These are phyloP conservation scores for Rhynchomys soricoides DNA, from an alignment of 2,113 vertebrate genomes.

Conservation along the genomic window DNA sequence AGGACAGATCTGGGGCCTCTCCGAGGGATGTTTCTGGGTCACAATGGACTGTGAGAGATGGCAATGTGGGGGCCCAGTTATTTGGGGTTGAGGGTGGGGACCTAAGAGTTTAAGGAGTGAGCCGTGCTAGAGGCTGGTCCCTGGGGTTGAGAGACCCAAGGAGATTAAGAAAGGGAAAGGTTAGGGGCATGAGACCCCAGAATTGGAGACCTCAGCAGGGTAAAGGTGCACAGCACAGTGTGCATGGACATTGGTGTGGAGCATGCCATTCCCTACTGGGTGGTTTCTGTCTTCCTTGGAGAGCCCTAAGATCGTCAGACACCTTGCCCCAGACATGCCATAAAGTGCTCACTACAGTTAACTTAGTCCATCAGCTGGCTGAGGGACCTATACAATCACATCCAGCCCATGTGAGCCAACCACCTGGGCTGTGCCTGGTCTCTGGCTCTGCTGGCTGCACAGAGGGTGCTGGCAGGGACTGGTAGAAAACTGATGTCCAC, in stretches of 20 bases:
- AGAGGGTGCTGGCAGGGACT: too few relatives aligned
- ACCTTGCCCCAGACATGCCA: not conserved
- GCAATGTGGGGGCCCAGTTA: not conserved
- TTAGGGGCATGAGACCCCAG: not conserved
- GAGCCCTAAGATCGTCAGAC: not conserved
- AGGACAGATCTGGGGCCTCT: not conserved
- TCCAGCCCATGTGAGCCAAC: not conserved
- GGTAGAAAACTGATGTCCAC: not conserved
- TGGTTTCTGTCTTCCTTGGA: not conserved
- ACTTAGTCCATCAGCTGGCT: too few relatives aligned
- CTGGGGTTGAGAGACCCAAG: not conserved
- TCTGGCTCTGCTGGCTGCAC: not conserved
- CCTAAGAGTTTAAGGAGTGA: not conserved
- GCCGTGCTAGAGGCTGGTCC: not conserved
- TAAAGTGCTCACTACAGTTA: not conserved
- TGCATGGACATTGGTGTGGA: not conserved
- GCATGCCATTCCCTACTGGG: fast-evolving
- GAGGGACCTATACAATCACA: not conserved
- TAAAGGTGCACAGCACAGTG: too few relatives aligned
- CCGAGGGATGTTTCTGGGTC: not conserved
- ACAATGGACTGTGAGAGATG: not conserved
- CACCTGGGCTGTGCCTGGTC: not conserved
- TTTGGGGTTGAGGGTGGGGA: not conserved
- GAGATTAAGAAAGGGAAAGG: not conserved
- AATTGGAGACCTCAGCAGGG: not conserved